Percentiles rank a stretch among this genome's conserved stretches.
Conservation (phyloP, 1,140 invertebrate species). For the Drosophila sulfurigaster region DNA sequence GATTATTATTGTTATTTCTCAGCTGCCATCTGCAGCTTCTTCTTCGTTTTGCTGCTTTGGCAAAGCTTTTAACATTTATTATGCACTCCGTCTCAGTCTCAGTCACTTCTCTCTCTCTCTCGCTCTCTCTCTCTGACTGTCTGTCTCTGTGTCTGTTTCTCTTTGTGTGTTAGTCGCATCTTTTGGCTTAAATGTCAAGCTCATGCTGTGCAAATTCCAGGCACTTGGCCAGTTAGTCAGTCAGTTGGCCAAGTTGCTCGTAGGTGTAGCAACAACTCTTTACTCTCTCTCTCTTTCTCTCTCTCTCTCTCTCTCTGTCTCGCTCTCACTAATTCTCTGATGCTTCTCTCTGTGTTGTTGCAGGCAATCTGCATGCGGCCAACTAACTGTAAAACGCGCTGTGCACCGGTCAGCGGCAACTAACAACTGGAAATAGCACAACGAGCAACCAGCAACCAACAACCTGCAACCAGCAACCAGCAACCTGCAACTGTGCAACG, state of each 20-base stretch:
- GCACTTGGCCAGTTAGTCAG: constrained; percentile 30
- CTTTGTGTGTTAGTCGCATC: not conserved
- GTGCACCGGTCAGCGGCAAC: constrained; percentile 66
- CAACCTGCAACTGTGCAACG: constrained; percentile 28
- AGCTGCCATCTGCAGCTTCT: constrained; percentile 31
- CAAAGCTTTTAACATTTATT: constrained; percentile 73
- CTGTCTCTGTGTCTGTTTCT: not conserved
- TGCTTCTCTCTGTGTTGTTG: constrained; percentile 41
- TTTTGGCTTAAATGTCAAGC: constrained; percentile 73
- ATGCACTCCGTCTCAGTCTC: constrained; percentile 11
- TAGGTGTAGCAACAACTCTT: constrained; percentile 21
- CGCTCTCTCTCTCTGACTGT: constrained; percentile 18
- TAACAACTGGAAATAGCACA: constrained; percentile 57
- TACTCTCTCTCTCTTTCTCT: constrained; percentile 14
- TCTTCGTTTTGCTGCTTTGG: constrained; percentile 22
- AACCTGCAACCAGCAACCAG: constrained; percentile 18
- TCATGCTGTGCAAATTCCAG: constrained; percentile 45
- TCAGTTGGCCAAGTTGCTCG: constrained; percentile 30
- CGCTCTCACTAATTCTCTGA: constrained; percentile 20
- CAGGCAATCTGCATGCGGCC: constrained; percentile 68
- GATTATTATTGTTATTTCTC: constrained; percentile 63
- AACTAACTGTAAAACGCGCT: constrained; percentile 71
- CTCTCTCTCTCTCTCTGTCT: not conserved
- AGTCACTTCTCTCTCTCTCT: not conserved
- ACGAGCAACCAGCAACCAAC: constrained; percentile 24